These are phyloP conservation scores for Blera fallax DNA, from an alignment of 2,888 invertebrate species.

Conservation along the genomic window DNA sequence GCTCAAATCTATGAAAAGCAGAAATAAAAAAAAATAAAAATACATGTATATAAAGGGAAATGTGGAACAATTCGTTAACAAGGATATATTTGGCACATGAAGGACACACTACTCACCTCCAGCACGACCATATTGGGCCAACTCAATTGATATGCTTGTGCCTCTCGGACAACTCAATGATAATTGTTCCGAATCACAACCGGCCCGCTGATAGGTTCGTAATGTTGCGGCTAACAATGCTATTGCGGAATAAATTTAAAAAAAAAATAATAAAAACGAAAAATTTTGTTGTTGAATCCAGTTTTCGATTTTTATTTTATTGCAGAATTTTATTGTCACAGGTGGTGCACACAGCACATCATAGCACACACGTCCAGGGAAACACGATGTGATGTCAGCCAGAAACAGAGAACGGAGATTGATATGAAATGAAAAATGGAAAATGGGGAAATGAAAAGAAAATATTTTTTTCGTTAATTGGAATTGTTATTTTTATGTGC, in stretches of 20 bases:
- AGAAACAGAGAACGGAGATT: conserved; percentile 40
- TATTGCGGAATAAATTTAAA: conserved; percentile 80
- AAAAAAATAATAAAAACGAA: background rate
- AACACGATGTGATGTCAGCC: conserved; percentile 24
- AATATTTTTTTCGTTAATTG: conserved; percentile 41
- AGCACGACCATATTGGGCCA: conserved; percentile 93
- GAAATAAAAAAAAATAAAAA: conserved; percentile 27
- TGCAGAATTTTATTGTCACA: conserved; percentile 48
- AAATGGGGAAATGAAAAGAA: conserved; percentile 44
- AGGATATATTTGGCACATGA: conserved; percentile 15
- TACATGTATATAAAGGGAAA: background rate
- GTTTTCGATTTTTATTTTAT: conserved; percentile 5
- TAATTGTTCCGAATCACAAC: conserved; percentile 95
- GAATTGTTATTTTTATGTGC: conserved; percentile 21
- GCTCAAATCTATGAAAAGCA: conserved; percentile 77
- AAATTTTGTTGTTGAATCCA: background rate
- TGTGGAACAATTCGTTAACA: conserved; percentile 32
- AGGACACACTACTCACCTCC: conserved; percentile 77
- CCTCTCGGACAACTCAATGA: conserved; percentile 94
- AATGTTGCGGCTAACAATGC: conserved; percentile 95
- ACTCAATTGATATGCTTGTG: conserved; percentile 94
- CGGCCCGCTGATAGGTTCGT: conserved; percentile 94
- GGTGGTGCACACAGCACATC: background rate
- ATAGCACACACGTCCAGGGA: conserved; percentile 17
- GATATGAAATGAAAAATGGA: conserved; percentile 48